A percentile compares a stretch with the other conserved stretches of the same genome.
These are phyloP conservation scores for Siniperca undulata DNA, from an alignment of 2,797 vertebrate species.

Conservation along the genomic window DNA sequence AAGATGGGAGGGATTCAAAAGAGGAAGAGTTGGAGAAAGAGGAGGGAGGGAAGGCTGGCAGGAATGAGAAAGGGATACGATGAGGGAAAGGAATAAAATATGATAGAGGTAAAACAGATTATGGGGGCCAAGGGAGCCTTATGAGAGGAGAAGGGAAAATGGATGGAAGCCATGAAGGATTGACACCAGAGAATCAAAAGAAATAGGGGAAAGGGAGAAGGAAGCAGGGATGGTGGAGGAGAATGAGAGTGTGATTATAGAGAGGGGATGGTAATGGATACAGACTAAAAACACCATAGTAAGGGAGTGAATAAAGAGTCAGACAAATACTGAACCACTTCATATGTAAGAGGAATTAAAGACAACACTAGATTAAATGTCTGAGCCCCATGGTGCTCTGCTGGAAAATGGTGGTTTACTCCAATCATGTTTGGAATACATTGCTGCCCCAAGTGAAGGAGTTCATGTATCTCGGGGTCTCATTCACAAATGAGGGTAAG, in stretches of 20 bases:
- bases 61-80: slow-evolving; percentile 8
- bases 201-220: not conserved
- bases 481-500: not conserved
- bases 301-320: not conserved
- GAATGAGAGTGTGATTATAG: not conserved
- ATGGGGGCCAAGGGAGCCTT: slow-evolving; percentile 5
- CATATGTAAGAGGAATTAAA: not conserved
- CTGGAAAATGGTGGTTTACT: not conserved
- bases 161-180: slow-evolving; percentile 11
- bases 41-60: too few species aligned
- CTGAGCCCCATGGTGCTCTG: not conserved
- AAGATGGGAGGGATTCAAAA: slow-evolving; percentile 14
- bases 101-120: slow-evolving; percentile 5
- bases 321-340: not conserved
- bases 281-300: not conserved
- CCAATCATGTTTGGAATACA: not conserved
- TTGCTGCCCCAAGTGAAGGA: not conserved
- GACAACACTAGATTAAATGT: not conserved
- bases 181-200: not conserved
- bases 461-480: not conserved
- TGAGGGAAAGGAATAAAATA: slow-evolving; percentile 8
- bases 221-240: not conserved
- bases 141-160: not conserved
- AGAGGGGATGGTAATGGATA: not conserved
- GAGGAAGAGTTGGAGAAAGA: not conserved